A percentile compares a stretch with the other conserved stretches of the same genome.
phyloP scores from a whole-genome alignment of 2,797 vertebrate genomes.

The Dipus sagitta region DNA sequence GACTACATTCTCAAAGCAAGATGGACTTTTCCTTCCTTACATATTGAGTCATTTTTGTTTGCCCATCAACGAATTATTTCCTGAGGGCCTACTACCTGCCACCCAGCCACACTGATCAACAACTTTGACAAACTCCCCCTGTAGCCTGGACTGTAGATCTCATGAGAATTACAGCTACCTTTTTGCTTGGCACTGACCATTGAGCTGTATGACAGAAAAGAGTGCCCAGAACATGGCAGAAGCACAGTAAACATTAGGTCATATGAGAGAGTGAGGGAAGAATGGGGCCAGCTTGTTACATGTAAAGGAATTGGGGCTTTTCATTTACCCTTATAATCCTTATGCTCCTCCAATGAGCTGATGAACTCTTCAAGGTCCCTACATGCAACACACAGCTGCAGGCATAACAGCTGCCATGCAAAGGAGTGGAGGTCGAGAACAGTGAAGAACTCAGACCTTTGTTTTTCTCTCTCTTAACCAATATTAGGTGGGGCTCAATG shows the following conservation, averaged over 20 bases:
- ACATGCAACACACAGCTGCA: slow-evolving; percentile 49
- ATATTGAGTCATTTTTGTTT: not conserved
- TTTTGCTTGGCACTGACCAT: not conserved
- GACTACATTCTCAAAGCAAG: slow-evolving; percentile 48
- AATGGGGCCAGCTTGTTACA: not conserved
- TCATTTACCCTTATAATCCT: not conserved
- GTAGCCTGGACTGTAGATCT: not conserved
- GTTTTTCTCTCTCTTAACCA: slow-evolving; percentile 13
- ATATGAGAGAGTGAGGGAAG: no score
- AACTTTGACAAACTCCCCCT: not conserved
- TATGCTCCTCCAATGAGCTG: not conserved
- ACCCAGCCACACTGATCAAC: not conserved
- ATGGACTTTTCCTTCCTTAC: slow-evolving; percentile 35
- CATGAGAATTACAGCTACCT: not conserved
- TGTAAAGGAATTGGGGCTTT: not conserved
- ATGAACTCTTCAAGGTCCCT: slow-evolving; percentile 52
- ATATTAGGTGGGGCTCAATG: slow-evolving; percentile 10
- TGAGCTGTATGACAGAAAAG: not conserved
- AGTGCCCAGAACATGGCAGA: not conserved
- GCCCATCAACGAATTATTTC: not conserved
- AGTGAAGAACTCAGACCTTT: slow-evolving; percentile 44
- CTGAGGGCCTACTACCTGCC: slow-evolving; percentile 22
- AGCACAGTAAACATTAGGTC: not conserved
- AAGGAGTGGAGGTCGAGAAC: slow-evolving; percentile 8
- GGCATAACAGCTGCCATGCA: slow-evolving; percentile 50